phyloP scores from a whole-genome alignment of 2,113 vertebrate species.

The Callorhinus ursinus region DNA sequence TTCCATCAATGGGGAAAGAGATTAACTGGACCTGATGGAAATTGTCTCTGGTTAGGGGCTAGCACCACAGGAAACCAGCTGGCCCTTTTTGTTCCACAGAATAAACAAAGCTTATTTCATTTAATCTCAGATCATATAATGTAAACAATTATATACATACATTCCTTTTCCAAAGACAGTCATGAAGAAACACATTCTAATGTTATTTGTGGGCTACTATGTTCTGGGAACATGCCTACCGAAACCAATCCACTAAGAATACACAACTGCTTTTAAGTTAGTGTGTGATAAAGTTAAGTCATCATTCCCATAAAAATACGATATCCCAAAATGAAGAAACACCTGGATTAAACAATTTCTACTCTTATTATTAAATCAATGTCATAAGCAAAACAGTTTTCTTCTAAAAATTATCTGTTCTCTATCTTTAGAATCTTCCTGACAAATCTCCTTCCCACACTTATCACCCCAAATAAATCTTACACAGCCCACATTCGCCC shows the following conservation, averaged over 20 bases:
- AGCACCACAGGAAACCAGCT: not conserved
- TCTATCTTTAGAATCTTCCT: constrained; percentile 80
- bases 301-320: not conserved
- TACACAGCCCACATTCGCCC: constrained; percentile 62
- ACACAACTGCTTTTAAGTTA: not conserved
- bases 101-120: not conserved
- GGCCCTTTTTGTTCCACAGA: not conserved
- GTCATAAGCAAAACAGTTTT: constrained; percentile 77
- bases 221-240: not conserved
- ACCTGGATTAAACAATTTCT: constrained; percentile 28
- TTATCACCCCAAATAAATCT: constrained; percentile 83
- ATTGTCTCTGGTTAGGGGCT: not conserved
- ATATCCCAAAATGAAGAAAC: constrained; percentile 14
- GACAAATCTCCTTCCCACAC: constrained; percentile 68
- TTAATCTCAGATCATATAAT: not conserved
- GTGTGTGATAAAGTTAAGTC: not conserved
- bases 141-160: not conserved
- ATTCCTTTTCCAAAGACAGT: not conserved
- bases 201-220: not conserved
- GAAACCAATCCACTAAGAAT: not conserved
- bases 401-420: constrained; percentile 75
- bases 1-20: not conserved
- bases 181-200: not conserved
- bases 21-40: not conserved
- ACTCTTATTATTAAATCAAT: constrained; percentile 71